Evolutionary conservation across 2,888 invertebrate genomes (phyloP).

Genomic region (Bursaphelenchus okinawaensis): DNA sequence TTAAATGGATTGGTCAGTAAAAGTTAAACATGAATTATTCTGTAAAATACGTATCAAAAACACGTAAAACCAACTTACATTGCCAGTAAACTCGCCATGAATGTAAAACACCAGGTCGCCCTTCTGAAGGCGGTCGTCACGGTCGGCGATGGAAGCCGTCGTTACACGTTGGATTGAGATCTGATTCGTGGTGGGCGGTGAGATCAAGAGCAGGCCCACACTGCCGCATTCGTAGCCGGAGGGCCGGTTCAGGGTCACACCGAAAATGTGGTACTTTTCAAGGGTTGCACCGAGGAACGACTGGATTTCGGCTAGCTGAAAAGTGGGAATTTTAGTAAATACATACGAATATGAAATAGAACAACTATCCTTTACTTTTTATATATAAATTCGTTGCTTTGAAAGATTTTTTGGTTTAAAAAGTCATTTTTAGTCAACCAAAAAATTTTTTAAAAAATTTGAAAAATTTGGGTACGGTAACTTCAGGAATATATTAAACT

Average conservation of each 20-base stretch:
- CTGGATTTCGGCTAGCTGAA: conserved; percentile 23
- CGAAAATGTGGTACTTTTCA: conserved; percentile 27
- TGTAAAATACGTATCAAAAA: not conserved
- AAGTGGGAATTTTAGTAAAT: not conserved
- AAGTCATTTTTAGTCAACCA: too few species aligned
- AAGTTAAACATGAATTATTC: conserved; percentile 3
- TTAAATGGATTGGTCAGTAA: not conserved
- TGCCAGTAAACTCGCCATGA: conserved; percentile 27
- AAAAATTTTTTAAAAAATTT: too few species aligned
- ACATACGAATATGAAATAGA: too few species aligned
- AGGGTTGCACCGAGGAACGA: conserved; percentile 15
- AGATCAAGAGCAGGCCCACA: conserved; percentile 31
- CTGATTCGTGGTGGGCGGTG: conserved; percentile 6
- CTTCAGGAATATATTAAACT: too few species aligned
- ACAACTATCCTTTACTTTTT: too few species aligned
- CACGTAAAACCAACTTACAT: conserved; percentile 16
- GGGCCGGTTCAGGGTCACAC: conserved; percentile 25
- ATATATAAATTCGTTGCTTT: too few species aligned
- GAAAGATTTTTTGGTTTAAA: too few species aligned
- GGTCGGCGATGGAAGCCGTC: conserved; percentile 31
- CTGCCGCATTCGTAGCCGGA: conserved; percentile 29
- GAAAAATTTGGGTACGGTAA: too few species aligned
- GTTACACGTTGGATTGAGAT: conserved; percentile 25
- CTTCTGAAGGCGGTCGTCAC: conserved; percentile 19
- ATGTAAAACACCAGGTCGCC: conserved; percentile 34